Conservation (phyloP, 2,888 invertebrate species). For the Gymnoscelis rufifasciata region DNA sequence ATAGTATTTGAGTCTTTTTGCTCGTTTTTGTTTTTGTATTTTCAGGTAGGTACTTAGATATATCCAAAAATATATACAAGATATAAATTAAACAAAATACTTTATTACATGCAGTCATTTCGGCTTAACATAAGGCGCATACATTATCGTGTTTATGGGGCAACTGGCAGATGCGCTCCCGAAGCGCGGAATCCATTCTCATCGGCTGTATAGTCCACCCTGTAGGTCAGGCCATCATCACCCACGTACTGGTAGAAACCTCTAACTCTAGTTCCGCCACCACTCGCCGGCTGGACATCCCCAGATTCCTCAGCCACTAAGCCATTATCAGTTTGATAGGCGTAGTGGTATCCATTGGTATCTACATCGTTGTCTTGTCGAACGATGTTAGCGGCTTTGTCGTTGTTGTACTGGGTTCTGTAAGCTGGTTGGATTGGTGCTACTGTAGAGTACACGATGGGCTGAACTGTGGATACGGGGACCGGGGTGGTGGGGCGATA, state of each 20-base stretch:
- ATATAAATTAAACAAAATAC: neutral
- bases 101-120: slow-evolving; percentile 4
- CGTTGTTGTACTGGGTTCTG: slow-evolving; percentile 49
- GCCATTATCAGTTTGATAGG: slow-evolving; percentile 82
- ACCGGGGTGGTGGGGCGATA: slow-evolving; percentile 33
- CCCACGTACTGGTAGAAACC: slow-evolving; percentile 85
- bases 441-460: slow-evolving; percentile 29
- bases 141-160: slow-evolving; percentile 17
- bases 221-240: slow-evolving; percentile 78
- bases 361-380: slow-evolving; percentile 72
- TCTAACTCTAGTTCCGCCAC: slow-evolving; percentile 79
- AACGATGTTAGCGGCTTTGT: slow-evolving; percentile 75
- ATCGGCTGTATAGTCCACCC: slow-evolving; percentile 80
- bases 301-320: slow-evolving; percentile 82
- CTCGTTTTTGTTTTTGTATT: no score
- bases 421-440: slow-evolving; percentile 18
- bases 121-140: neutral
- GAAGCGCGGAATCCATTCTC: slow-evolving; percentile 79
- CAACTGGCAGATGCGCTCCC: slow-evolving; percentile 73
- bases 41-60: no score
- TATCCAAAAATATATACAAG: no score
- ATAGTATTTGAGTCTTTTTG: no score
- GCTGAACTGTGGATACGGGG: slow-evolving; percentile 30
- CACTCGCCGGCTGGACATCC: slow-evolving; percentile 70
- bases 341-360: slow-evolving; percentile 78